A percentile compares a stretch with the other conserved stretches of the same genome.
Conservation (phyloP, 2,888 invertebrate species). For the Chymomyza amoena region DNA sequence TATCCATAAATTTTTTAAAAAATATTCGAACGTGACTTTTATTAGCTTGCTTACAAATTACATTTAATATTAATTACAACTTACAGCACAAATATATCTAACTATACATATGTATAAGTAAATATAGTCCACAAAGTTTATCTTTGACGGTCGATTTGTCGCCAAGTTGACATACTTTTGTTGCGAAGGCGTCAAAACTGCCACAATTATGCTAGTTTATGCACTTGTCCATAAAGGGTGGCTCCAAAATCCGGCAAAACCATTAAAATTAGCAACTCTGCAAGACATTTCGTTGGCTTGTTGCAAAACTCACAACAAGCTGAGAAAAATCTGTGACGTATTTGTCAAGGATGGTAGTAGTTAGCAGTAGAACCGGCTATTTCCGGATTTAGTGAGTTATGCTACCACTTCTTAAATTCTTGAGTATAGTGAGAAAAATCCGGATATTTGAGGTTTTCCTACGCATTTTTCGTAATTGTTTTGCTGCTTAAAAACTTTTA, state of each 20-base stretch:
- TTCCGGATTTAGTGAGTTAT: neutral
- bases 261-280: neutral
- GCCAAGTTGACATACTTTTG: slow-evolving; percentile 31
- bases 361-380: neutral
- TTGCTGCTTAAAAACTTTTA: neutral
- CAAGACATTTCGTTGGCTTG: neutral
- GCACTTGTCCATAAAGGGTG: slow-evolving; percentile 1
- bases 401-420: neutral
- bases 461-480: too few relatives aligned
- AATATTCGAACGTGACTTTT: slow-evolving; percentile 15
- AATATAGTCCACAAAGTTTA: slow-evolving; percentile 1
- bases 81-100: slow-evolving; percentile 4
- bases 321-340: neutral
- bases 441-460: neutral
- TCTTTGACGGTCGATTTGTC: slow-evolving; percentile 17
- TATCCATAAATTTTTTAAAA: neutral
- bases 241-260: slow-evolving; percentile 18
- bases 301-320: neutral
- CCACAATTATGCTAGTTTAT: slow-evolving; percentile 30
- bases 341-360: neutral
- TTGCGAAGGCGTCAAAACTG: slow-evolving; percentile 12
- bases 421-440: neutral
- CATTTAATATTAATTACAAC: neutral
- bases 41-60: neutral
- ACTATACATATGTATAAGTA: slow-evolving; percentile 9